Percentiles rank a stretch among this genome's conserved stretches.
phyloP scores from a whole-genome alignment of 1,140 invertebrate genomes.

The Atopsyche davidsoni region DNA sequence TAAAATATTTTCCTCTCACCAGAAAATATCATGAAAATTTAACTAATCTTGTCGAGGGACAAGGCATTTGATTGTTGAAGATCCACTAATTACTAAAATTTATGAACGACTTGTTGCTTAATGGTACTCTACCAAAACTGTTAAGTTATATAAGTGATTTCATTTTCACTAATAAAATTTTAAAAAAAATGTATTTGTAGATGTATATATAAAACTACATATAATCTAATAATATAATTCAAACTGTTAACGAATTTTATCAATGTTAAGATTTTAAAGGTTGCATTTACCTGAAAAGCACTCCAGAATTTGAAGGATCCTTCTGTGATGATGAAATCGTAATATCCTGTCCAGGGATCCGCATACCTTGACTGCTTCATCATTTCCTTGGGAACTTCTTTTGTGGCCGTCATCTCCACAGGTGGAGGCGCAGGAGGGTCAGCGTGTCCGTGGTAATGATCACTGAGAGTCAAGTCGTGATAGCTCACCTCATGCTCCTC shows the following conservation, averaged over 20 bases:
- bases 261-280: no score
- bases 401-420: constrained; percentile 35
- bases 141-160: background rate
- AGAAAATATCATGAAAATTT: no score
- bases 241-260: no score
- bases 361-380: constrained; percentile 41
- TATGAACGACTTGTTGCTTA: no score
- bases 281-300: constrained; percentile 62
- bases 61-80: no score
- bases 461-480: constrained; percentile 25
- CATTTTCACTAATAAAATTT: background rate
- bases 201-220: background rate
- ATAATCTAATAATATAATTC: no score
- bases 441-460: constrained; percentile 24
- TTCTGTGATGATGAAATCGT: constrained; percentile 78
- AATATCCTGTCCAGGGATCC: constrained; percentile 70
- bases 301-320: constrained; percentile 84
- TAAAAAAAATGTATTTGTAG: background rate
- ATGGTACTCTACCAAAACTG: no score
- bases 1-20: no score
- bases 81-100: no score
- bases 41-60: no score
- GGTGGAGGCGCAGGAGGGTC: constrained; percentile 24
- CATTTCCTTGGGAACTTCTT: constrained; percentile 34
- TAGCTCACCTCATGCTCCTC: constrained; percentile 15